Evolutionary conservation across 2,888 invertebrate species (phyloP).

Genomic region (Strigamia maritima): DNA sequence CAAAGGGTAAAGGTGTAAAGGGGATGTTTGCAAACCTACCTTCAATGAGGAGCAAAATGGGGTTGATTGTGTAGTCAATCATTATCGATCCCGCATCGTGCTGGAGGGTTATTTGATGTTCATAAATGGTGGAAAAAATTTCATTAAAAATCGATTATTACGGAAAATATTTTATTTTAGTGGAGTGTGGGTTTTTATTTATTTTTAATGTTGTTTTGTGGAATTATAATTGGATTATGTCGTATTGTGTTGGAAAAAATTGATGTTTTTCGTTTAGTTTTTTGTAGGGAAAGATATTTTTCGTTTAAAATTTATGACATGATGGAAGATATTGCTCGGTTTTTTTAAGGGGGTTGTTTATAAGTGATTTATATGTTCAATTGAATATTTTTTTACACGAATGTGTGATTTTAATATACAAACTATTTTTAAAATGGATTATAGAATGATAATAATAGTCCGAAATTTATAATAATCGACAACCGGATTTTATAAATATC

Average conservation of each 20-base stretch:
- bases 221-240: neutral
- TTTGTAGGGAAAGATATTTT: neutral
- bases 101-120: conserved; percentile 9
- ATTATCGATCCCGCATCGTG: conserved; percentile 28
- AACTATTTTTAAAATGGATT: neutral
- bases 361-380: neutral
- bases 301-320: neutral
- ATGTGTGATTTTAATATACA: neutral
- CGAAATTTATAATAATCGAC: neutral
- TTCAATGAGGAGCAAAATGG: conserved; percentile 31
- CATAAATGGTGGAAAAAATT: conserved; percentile 4
- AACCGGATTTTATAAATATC: conserved; percentile 4
- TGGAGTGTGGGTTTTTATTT: neutral
- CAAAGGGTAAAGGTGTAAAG: neutral
- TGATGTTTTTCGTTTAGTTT: neutral
- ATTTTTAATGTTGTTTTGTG: neutral
- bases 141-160: neutral
- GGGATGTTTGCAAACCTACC: neutral
- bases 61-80: conserved; percentile 31
- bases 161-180: neutral
- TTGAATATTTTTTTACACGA: neutral
- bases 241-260: neutral
- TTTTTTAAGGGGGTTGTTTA: neutral
- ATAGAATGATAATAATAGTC: no score
- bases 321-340: neutral